These are phyloP conservation scores for Anarrhichthys ocellatus DNA, from an alignment of 2,113 vertebrate genomes.

Conservation along the genomic window DNA sequence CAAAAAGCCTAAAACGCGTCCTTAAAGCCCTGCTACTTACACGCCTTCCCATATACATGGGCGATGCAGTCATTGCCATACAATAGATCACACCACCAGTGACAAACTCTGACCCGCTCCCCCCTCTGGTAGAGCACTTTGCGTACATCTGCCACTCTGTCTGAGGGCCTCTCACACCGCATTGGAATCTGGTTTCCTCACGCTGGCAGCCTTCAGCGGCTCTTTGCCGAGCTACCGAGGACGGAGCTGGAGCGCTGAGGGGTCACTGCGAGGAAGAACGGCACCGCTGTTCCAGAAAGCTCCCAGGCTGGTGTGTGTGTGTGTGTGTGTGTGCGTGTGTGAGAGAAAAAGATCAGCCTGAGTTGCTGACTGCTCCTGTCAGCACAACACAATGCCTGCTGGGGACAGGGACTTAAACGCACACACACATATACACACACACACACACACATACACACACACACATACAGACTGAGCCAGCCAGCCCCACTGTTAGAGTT, in stretches of 20 bases:
- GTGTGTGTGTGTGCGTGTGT: slow-evolving; percentile 13
- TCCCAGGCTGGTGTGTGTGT: slow-evolving; percentile 1
- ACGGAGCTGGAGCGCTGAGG: not conserved
- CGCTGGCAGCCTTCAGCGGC: not conserved
- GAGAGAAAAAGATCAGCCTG: not conserved
- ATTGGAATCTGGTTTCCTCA: not conserved
- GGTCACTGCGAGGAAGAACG: slow-evolving; percentile 22
- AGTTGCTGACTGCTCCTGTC: slow-evolving; percentile 50
- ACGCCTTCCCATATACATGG: too few relatives aligned
- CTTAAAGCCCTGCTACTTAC: too few relatives aligned
- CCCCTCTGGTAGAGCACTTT: not conserved
- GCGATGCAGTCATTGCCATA: not conserved
- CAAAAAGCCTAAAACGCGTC: too few relatives aligned
- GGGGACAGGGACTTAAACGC: slow-evolving; percentile 14
- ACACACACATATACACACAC: slow-evolving; percentile 30
- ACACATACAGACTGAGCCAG: slow-evolving; percentile 16
- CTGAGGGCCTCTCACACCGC: slow-evolving; percentile 1
- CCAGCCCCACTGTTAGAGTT: slow-evolving; percentile 10
- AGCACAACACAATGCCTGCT: slow-evolving; percentile 31
- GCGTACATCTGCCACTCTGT: not conserved
- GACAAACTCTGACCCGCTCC: not conserved
- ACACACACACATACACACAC: slow-evolving; percentile 24
- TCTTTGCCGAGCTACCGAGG: not conserved
- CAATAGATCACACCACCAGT: not conserved
- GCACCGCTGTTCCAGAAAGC: slow-evolving; percentile 29